A percentile compares a stretch with the other conserved stretches of the same genome.
Evolutionary conservation across 2,797 vertebrate genomes (phyloP).

Genomic region (Sebastes dallii): DNA sequence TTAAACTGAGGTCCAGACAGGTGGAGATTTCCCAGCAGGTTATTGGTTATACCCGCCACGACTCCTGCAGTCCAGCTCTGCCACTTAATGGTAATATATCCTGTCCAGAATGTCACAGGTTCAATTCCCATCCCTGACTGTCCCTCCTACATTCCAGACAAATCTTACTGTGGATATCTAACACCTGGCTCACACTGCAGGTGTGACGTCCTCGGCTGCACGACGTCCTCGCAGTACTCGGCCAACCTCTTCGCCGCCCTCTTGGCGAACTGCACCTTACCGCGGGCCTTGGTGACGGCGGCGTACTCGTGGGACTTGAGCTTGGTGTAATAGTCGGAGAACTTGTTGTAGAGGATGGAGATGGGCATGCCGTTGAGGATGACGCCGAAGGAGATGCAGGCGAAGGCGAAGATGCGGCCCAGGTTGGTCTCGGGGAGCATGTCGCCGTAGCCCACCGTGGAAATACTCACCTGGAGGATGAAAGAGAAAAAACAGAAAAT

Average conservation of each 20-base stretch:
- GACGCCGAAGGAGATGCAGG: constrained; percentile 95
- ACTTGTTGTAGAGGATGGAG: constrained; percentile 97
- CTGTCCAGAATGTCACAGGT: background rate
- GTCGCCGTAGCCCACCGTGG: constrained; percentile 96
- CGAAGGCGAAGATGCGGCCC: constrained; percentile 91
- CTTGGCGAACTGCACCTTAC: constrained; percentile 83
- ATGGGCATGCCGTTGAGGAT: constrained; percentile 98
- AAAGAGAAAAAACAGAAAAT: background rate
- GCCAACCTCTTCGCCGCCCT: constrained; percentile 84
- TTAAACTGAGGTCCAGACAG: background rate
- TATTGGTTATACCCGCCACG: background rate
- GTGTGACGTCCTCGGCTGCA: background rate
- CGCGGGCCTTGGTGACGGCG: constrained; percentile 84
- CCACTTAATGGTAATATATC: background rate
- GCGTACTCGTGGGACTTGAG: constrained; percentile 93
- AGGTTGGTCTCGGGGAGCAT: constrained; percentile 92
- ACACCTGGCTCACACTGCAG: background rate
- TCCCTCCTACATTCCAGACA: background rate
- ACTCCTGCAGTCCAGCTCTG: background rate
- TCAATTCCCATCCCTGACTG: background rate
- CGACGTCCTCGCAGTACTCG: constrained; percentile 41
- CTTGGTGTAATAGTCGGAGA: constrained; percentile 94
- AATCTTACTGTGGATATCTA: too few species aligned
- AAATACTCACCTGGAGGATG: constrained; percentile 89
- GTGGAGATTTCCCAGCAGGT: background rate